Base-by-base conservation (phyloP, 2,888 invertebrate species). In the Ormyrus pomaceus region DNA sequence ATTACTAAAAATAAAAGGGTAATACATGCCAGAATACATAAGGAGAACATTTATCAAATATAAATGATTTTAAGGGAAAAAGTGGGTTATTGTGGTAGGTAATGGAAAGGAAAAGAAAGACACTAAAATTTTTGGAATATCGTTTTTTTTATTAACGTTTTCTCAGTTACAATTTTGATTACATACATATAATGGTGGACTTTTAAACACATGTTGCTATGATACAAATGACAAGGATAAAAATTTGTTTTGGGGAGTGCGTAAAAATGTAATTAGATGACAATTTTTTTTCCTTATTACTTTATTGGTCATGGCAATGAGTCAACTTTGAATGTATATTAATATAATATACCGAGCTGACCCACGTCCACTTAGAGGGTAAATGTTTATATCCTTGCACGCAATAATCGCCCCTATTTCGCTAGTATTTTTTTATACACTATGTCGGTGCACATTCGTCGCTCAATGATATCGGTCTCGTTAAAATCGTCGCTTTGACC, bases 161-260 rank as follows among this genome's bases (percentile, higher is more conserved):
- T 89, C 84, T 88, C 87, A 88, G 88, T 89, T 90, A 90, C 89
- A 90, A 90, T 90, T 90, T 90, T 89, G 89, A 89, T 89, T 89
- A 89, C 88, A 88, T 90, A 89, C 89, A 88, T 88, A 89, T 89
- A 89, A 89, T 89, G 89, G 88, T 88, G 87, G 88, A 87, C 87
- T 88, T 87, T 89, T 88, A 88, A 88, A 89, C 88, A 89, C 88
- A 88, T 89, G 88, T 87, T 84, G 88, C 89, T 89, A 89, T 88
- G 84, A 88, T 90, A 90, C 89, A 89, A 89, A 89, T 89, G 89
- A 89, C 87, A 88, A 88, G 88, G 90, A 90, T 90, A 88, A 89
- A 90, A 89, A 89, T 88, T 89, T 87, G 83, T 84, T 84, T 82
- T 76, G 79, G 85, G 86, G 87, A 88, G 87, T 89, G 89, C 89